Percentiles rank a stretch among this genome's conserved stretches.
These are phyloP conservation scores for Lithosia quadra DNA, from an alignment of 2,888 invertebrate species.

Conservation along the genomic window DNA sequence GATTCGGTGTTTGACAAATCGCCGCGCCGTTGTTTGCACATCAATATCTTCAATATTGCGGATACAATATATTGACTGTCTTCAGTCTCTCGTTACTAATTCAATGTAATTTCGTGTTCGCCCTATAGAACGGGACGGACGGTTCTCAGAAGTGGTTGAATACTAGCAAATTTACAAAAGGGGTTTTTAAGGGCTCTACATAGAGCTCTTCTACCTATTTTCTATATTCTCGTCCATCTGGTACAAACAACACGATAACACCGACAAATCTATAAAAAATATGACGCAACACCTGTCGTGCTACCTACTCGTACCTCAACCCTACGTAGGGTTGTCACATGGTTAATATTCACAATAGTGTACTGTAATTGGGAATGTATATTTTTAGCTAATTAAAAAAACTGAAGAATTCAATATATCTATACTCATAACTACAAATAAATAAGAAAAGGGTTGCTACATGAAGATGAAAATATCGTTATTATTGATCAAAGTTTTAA, in stretches of 20 bases:
- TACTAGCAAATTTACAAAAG: too few relatives aligned
- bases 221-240: conserved; percentile 5
- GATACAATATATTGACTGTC: too few relatives aligned
- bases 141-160: too few relatives aligned
- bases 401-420: neutral
- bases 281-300: conserved; percentile 13
- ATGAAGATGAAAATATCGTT: too few relatives aligned
- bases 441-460: neutral
- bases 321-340: conserved; percentile 16
- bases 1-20: too few relatives aligned
- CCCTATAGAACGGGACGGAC: too few relatives aligned
- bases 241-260: conserved; percentile 10
- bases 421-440: neutral
- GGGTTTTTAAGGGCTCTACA: too few relatives aligned
- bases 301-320: conserved; percentile 6
- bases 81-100: too few relatives aligned
- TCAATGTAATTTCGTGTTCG: too few relatives aligned
- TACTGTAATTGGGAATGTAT: neutral
- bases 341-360: neutral
- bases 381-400: neutral
- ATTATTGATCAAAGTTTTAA: neutral
- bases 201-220: neutral
- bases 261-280: conserved; percentile 15
- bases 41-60: too few relatives aligned
- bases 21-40: too few relatives aligned